phyloP scores from a whole-genome alignment of 2,888 invertebrate genomes.

The Amphipyra tragopoginis region DNA sequence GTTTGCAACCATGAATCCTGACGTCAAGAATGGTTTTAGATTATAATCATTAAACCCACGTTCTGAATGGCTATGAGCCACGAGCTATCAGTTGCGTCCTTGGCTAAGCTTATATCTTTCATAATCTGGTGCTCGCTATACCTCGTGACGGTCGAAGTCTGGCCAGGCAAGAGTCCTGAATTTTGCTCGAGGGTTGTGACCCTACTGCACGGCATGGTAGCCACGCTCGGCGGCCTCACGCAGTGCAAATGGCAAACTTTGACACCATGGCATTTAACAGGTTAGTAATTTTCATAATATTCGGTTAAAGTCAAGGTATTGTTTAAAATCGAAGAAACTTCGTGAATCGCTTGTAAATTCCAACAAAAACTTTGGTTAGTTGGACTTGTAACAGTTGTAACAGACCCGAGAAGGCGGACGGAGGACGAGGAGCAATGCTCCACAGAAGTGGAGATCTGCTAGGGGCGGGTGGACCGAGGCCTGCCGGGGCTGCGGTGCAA shows the following conservation, averaged over 20 bases:
- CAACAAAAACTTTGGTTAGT: no score
- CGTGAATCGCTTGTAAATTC: no score
- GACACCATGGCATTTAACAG: constrained; percentile 67
- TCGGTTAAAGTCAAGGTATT: no score
- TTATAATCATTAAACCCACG: constrained; percentile 14
- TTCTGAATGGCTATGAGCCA: constrained; percentile 69
- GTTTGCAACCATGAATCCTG: constrained; percentile 16
- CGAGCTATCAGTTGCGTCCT: constrained; percentile 67
- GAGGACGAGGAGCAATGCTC: no score
- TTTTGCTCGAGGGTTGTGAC: constrained; percentile 80
- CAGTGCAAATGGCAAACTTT: constrained; percentile 73
- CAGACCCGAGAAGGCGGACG: no score
- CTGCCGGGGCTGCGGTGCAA: no score
- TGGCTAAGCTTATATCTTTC: constrained; percentile 77
- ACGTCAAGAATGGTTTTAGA: neutral
- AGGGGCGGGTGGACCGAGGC: no score
- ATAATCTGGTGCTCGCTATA: constrained; percentile 78
- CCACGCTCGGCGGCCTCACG: constrained; percentile 70
- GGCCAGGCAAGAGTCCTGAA: constrained; percentile 70
- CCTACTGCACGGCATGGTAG: constrained; percentile 77
- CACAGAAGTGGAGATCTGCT: no score
- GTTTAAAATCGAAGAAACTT: no score
- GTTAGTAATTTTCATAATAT: constrained; percentile 64
- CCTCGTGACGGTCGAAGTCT: constrained; percentile 58
- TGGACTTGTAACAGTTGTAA: no score